A percentile compares a stretch with the other conserved stretches of the same genome.
These are phyloP conservation scores for Myiothlypis chrysogaster DNA, from an alignment of 2,797 vertebrate genomes.

Conservation along the genomic window DNA sequence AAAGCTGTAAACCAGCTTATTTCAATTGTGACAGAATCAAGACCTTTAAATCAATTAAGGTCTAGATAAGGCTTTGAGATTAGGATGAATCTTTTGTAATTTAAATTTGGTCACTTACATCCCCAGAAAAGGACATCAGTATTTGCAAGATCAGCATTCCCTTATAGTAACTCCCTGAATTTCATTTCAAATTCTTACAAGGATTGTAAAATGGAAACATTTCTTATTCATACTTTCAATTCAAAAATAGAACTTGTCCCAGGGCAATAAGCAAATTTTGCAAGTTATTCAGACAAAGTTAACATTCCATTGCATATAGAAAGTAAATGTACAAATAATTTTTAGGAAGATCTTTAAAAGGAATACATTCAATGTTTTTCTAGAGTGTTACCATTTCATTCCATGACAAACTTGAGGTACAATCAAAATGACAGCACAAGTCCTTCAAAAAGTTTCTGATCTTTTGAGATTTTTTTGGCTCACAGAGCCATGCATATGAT, in stretches of 20 bases:
- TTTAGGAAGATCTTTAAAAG: not conserved
- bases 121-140: not conserved
- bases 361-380: not conserved
- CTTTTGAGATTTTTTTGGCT: not conserved
- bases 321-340: not conserved
- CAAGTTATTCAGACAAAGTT: not conserved
- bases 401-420: not conserved
- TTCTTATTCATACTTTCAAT: not conserved
- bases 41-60: not conserved
- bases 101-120: not conserved
- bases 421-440: not conserved
- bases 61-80: not conserved
- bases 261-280: not conserved
- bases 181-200: not conserved
- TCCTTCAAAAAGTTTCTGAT: not conserved
- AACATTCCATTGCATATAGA: not conserved
- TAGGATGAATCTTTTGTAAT: not conserved
- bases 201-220: not conserved
- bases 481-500: not conserved
- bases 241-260: not conserved
- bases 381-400: not conserved
- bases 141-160: not conserved
- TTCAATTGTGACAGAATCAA: not conserved
- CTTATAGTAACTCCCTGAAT: not conserved
- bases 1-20: not conserved